phyloP scores from a whole-genome alignment of 2,888 invertebrate genomes.

The Epiblema foenella region DNA sequence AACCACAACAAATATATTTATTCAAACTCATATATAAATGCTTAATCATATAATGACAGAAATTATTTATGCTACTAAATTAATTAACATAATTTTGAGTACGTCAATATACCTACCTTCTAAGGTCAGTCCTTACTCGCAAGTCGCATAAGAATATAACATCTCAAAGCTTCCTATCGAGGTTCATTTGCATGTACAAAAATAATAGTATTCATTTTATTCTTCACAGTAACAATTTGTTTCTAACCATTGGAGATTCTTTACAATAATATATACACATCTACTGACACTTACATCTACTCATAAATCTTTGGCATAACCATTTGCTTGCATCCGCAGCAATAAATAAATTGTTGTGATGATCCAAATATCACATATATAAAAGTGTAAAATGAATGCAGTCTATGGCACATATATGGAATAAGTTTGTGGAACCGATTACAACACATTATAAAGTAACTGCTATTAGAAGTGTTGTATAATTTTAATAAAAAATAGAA shows the following conservation, averaged over 20 bases:
- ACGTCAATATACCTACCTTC: constrained; percentile 66
- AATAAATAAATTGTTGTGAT: constrained; percentile 73
- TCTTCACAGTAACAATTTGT: constrained; percentile 82
- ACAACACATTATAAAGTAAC: constrained; percentile 28
- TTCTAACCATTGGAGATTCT: constrained; percentile 70
- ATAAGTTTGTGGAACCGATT: constrained; percentile 1
- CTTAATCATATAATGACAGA: constrained; percentile 54
- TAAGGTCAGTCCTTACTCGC: constrained; percentile 78
- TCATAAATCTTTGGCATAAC: constrained; percentile 81
- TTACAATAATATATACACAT: constrained; percentile 62
- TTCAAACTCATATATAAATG: constrained; percentile 54
- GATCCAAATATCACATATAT: constrained; percentile 52
- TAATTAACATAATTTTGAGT: constrained; percentile 58
- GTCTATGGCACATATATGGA: constrained; percentile 59
- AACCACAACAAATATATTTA: constrained; percentile 47
- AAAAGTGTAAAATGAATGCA: constrained; percentile 46
- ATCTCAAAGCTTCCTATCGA: constrained; percentile 70
- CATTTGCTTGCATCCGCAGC: constrained; percentile 66
- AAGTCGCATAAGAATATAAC: constrained; percentile 70
- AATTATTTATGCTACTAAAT: constrained; percentile 60
- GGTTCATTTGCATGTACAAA: constrained; percentile 77
- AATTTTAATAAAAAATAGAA: neutral
- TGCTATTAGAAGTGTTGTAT: neutral
- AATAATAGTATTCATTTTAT: constrained; percentile 69
- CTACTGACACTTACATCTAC: constrained; percentile 77